Conservation (phyloP, 2,888 invertebrate species). For the Pyrochroa serraticornis region DNA sequence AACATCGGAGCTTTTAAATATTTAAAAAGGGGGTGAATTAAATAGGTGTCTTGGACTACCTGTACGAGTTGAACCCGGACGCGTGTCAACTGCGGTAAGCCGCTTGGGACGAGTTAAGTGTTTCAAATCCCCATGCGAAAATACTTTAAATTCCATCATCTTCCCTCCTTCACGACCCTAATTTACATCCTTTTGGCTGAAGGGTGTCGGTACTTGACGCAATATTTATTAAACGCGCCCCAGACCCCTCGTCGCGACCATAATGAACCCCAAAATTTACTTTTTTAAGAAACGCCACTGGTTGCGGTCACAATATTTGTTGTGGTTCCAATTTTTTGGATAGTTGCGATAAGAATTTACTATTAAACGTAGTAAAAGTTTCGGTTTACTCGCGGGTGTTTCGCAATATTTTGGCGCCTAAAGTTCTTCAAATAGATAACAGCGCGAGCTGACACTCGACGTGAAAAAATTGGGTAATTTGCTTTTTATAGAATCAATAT, state of each 20-base stretch:
- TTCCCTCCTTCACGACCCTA: slow-evolving; percentile 38
- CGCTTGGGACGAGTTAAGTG: slow-evolving; percentile 42
- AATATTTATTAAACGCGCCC: slow-evolving; percentile 14
- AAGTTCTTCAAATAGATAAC: neutral
- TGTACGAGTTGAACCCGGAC: slow-evolving; percentile 32
- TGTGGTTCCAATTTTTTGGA: neutral
- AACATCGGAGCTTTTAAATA: slow-evolving; percentile 33
- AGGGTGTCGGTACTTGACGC: slow-evolving; percentile 34
- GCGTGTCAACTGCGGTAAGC: slow-evolving; percentile 45
- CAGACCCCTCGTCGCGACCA: neutral
- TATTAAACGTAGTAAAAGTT: neutral
- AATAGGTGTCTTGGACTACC: slow-evolving; percentile 43
- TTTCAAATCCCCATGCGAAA: slow-evolving; percentile 40
- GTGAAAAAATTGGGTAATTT: neutral
- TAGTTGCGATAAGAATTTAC: slow-evolving; percentile 1
- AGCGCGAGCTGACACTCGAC: too few relatives aligned
- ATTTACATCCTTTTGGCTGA: slow-evolving; percentile 41
- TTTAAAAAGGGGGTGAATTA: slow-evolving; percentile 44
- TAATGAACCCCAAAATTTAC: neutral
- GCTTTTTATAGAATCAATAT: neutral
- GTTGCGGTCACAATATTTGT: neutral
- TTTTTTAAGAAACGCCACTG: too few relatives aligned
- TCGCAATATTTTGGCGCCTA: slow-evolving; percentile 3
- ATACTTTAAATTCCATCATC: slow-evolving; percentile 45
- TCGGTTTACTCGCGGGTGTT: neutral